Evolutionary conservation across 37 sponge, comb jelly and placozoan species (phyloP).

Genomic region (Aphrocallistes beatrix): DNA sequence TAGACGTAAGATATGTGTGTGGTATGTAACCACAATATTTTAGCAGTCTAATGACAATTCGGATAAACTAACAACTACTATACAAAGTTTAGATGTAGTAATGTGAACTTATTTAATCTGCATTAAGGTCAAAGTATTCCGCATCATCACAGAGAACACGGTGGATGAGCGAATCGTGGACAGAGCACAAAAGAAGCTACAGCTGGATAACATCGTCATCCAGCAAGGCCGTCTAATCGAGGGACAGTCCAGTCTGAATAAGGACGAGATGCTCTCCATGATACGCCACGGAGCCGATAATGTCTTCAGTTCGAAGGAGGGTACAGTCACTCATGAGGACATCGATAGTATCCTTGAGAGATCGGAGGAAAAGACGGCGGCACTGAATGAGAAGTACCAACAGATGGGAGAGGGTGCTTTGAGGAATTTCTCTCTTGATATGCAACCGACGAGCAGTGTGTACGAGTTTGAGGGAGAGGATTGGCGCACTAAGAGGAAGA

Average conservation of each 20-base stretch:
- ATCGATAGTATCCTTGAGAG: constrained; percentile 61
- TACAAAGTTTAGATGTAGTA: too few species aligned
- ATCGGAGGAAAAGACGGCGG: constrained; percentile 70
- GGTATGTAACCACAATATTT: too few species aligned
- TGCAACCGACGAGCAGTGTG: constrained; percentile 54
- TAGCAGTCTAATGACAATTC: too few species aligned
- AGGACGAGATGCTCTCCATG: constrained; percentile 94
- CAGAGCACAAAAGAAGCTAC: constrained; percentile 88
- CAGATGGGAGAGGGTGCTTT: constrained; percentile 69
- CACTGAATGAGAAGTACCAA: constrained; percentile 59
- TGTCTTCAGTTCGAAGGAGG: constrained; percentile 77
- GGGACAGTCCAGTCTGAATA: constrained; percentile 58
- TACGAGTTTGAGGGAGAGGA: constrained; percentile 95
- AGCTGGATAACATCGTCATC: constrained; percentile 84
- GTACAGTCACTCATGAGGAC: constrained; percentile 74
- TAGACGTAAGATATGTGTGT: too few species aligned
- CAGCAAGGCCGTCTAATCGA: constrained; percentile 96
- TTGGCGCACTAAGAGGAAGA: constrained; percentile 75
- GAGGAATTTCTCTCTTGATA: constrained; percentile 78
- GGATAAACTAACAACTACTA: too few species aligned
- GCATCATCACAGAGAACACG: constrained; percentile 85
- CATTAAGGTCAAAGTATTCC: constrained; percentile 38
- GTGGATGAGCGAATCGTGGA: constrained; percentile 98
- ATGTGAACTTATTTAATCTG: not conserved
- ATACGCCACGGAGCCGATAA: constrained; percentile 86